A percentile compares a stretch with the other conserved stretches of the same genome.
These are phyloP conservation scores for Scyliorhinus canicula DNA, from an alignment of 2,797 vertebrate genomes.

Conservation along the genomic window DNA sequence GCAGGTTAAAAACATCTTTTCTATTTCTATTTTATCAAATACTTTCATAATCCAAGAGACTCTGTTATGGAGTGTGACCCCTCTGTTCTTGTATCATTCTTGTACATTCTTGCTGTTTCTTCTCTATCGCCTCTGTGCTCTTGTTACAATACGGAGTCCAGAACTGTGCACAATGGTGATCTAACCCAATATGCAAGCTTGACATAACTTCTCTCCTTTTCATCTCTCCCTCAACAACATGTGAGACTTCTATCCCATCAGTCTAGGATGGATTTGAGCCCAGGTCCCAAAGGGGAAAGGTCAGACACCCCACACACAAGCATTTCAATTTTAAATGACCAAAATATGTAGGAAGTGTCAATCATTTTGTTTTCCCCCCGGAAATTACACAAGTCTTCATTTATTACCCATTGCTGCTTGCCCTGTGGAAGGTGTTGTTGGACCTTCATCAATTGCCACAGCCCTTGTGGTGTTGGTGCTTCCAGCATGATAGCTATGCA, in stretches of 20 bases:
- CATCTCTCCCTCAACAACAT: neutral
- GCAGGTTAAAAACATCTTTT: neutral
- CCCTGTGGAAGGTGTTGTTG: neutral
- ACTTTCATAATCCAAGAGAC: neutral
- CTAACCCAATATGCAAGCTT: neutral
- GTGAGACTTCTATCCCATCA: too few species aligned
- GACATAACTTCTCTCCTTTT: neutral
- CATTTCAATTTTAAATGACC: neutral
- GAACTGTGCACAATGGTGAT: neutral
- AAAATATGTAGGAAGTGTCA: neutral
- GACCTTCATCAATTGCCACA: neutral
- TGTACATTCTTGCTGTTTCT: neutral
- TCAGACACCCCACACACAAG: neutral
- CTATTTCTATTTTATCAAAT: neutral
- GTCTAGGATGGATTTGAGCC: conserved; percentile 7
- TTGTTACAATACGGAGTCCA: neutral
- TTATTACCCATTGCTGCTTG: neutral
- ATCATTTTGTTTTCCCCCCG: neutral
- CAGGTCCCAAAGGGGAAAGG: neutral
- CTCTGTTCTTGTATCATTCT: neutral
- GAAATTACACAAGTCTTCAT: neutral
- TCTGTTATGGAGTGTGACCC: neutral
- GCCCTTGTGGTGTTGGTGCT: neutral
- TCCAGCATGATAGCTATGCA: neutral
- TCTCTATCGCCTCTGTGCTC: neutral